These are phyloP conservation scores for Cephus rjabovi DNA, from an alignment of 2,888 invertebrate species.

Conservation along the genomic window DNA sequence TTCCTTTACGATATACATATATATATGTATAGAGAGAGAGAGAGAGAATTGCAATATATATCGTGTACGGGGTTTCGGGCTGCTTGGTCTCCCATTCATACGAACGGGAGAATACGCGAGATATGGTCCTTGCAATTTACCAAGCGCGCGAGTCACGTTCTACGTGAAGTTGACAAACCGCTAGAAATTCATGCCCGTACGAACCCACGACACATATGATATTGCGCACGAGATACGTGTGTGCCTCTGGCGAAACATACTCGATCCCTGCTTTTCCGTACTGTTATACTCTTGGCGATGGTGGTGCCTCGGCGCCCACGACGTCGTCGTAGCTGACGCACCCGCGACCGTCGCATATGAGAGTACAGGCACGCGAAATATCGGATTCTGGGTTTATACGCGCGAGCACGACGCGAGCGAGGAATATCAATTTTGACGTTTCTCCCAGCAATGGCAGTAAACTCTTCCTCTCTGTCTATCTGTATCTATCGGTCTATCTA, in stretches of 20 bases:
- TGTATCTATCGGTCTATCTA: slow-evolving; percentile 17
- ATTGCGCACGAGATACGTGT: slow-evolving; percentile 27
- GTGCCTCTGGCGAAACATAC: slow-evolving; percentile 28
- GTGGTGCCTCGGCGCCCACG: neutral
- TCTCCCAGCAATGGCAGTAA: slow-evolving; percentile 26
- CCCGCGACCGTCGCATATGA: slow-evolving; percentile 15
- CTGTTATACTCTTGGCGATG: neutral
- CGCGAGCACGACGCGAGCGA: slow-evolving; percentile 48
- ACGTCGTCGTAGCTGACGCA: neutral
- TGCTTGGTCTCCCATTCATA: neutral
- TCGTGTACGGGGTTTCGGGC: neutral
- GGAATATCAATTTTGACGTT: slow-evolving; percentile 64
- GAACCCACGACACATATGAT: slow-evolving; percentile 25
- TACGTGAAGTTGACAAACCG: neutral
- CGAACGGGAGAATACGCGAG: neutral
- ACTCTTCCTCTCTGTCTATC: slow-evolving; percentile 14
- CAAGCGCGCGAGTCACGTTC: neutral
- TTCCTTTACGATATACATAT: neutral
- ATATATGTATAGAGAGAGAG: neutral
- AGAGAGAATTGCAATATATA: neutral
- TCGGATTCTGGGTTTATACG: slow-evolving; percentile 60
- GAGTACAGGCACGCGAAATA: slow-evolving; percentile 51
- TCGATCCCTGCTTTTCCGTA: neutral
- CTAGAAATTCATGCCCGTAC: neutral
- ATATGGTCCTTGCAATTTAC: neutral